phyloP scores from a whole-genome alignment of 1,140 invertebrate species.

The Neodiprion pinetum region DNA sequence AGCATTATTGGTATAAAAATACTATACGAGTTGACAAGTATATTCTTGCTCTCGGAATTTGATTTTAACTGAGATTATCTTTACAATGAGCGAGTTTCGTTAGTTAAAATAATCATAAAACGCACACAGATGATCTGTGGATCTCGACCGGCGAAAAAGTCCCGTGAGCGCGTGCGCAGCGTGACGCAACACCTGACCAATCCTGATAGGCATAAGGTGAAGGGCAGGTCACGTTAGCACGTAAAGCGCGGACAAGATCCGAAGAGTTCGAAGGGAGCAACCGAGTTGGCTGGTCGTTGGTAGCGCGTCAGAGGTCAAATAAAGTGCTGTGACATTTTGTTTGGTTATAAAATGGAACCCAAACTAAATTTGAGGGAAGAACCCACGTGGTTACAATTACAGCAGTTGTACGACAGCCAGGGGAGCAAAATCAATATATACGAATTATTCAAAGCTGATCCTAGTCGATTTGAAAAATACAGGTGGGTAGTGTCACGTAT shows the following conservation, averaged over 20 bases:
- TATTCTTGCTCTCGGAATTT: too few relatives aligned
- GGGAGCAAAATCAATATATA: slow-evolving; percentile 77
- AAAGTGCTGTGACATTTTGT: neutral
- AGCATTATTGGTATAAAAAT: too few relatives aligned
- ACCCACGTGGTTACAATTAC: slow-evolving; percentile 73
- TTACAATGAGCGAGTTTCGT: too few relatives aligned
- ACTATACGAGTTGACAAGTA: too few relatives aligned
- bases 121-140: neutral
- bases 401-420: slow-evolving; percentile 73
- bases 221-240: neutral
- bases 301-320: neutral
- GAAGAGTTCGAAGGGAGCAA: neutral
- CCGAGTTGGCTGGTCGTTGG: too few relatives aligned
- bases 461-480: slow-evolving; percentile 80
- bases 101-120: too few relatives aligned
- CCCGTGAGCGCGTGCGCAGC: neutral
- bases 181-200: neutral
- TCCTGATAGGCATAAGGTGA: neutral
- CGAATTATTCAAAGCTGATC: slow-evolving; percentile 78
- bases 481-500: slow-evolving; percentile 65
- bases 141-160: neutral
- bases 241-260: neutral
- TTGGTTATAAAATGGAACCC: slow-evolving; percentile 50
- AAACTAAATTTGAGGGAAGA: slow-evolving; percentile 69
- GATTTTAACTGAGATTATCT: too few relatives aligned